phyloP scores from a whole-genome alignment of 2,888 invertebrate species.

The Coenonympha arcania region DNA sequence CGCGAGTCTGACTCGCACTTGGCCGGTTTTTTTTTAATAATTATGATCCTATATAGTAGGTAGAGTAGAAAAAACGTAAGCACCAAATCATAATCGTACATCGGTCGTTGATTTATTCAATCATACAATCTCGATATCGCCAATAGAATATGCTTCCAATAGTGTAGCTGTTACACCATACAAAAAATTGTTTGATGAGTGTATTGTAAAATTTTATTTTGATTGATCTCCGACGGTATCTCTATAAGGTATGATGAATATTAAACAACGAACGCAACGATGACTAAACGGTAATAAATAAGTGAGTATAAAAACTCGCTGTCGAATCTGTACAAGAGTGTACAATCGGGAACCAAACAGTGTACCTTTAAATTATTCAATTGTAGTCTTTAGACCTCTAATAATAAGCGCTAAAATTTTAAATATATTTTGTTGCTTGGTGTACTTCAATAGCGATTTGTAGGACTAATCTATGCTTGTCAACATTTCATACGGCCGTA shows the following conservation, averaged over 20 bases:
- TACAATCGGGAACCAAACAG: constrained; percentile 1
- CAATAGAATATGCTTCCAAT: constrained; percentile 13
- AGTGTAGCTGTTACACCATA: constrained; percentile 10
- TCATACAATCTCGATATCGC: constrained; percentile 6
- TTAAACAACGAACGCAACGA: constrained; percentile 45
- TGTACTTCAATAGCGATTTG: constrained; percentile 31
- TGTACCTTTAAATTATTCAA: not conserved
- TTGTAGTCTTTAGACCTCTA: not conserved
- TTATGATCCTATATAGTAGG: too few species aligned
- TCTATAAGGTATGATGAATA: constrained; percentile 54
- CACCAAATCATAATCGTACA: too few species aligned
- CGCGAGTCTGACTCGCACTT: too few species aligned
- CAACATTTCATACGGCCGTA: constrained; percentile 47
- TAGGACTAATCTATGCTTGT: constrained; percentile 53
- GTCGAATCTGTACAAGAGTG: constrained; percentile 26
- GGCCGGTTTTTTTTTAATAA: too few species aligned
- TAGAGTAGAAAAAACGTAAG: too few species aligned
- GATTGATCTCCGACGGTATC: constrained; percentile 60
- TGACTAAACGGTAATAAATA: constrained; percentile 66
- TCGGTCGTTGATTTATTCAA: constrained; percentile 16
- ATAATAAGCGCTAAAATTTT: constrained; percentile 1
- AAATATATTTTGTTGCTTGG: constrained; percentile 25
- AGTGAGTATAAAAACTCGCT: constrained; percentile 38
- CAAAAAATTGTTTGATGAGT: constrained; percentile 11
- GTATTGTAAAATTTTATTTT: constrained; percentile 32